A percentile compares a stretch with the other conserved stretches of the same genome.
Evolutionary conservation across 2,888 invertebrate species (phyloP).

Genomic region (Entomobrya multifasciata): DNA sequence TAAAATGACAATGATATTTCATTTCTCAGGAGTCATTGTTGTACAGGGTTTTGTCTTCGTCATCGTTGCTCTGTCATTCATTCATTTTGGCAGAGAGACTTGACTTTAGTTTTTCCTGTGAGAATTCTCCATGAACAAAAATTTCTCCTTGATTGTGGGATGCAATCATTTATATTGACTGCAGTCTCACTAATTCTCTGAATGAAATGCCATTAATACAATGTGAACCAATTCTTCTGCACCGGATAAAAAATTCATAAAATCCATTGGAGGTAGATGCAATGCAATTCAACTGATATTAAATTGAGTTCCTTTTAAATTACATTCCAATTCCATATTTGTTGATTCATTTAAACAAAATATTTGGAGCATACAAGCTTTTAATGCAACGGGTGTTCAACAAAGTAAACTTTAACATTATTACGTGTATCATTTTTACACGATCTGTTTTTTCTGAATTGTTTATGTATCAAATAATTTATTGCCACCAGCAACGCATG

Average conservation of each 20-base stretch:
- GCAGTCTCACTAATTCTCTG: background rate
- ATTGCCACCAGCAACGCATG: too few relatives aligned
- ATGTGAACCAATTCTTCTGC: background rate
- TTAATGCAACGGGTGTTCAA: too few relatives aligned
- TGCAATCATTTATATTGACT: background rate
- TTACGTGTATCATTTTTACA: too few relatives aligned
- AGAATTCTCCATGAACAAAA: background rate
- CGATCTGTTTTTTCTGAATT: too few relatives aligned
- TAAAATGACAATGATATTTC: slow-evolving; percentile 60
- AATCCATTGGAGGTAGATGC: background rate
- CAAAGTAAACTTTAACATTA: too few relatives aligned
- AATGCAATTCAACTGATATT: too few relatives aligned
- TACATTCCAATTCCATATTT: slow-evolving; percentile 24
- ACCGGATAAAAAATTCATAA: background rate
- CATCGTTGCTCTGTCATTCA: slow-evolving; percentile 44
- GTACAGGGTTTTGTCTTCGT: slow-evolving; percentile 5
- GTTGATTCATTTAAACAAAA: background rate
- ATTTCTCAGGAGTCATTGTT: slow-evolving; percentile 19
- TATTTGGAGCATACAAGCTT: too few relatives aligned
- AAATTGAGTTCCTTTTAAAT: background rate
- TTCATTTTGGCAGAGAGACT: slow-evolving; percentile 28
- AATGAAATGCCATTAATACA: slow-evolving; percentile 39
- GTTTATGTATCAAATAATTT: too few relatives aligned
- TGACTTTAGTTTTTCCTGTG: background rate
- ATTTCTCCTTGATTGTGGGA: slow-evolving; percentile 28